Base-by-base conservation (phyloP, 2,113 vertebrate species). In the Anthoscopus minutus region DNA sequence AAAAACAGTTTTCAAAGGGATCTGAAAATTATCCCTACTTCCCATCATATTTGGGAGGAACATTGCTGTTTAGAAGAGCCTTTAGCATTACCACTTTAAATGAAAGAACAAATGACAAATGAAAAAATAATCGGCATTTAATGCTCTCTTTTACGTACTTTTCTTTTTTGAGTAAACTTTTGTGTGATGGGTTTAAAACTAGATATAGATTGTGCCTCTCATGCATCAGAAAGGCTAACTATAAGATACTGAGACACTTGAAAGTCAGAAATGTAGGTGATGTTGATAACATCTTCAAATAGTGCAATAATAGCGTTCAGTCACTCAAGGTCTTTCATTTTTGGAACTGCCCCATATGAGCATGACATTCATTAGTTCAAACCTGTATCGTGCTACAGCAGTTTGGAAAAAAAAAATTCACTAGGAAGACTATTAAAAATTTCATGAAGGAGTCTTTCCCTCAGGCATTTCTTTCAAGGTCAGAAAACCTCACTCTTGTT, bases 211-310 rank as follows among this genome's bases (percentile, higher is more conserved):
- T 91, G 47, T 7, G 13, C 73, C 45, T 83, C 57, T 83, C 51
- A 53, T 35, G 42, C 71, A 85, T 89, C 56, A 79, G 78, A 60
- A 15, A 79, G 44, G 35, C 38, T 89, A 91, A 69, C 81, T 95
- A 7, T 66, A 60, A 90, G 88, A 86, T 28, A 81, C 35, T 51
- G 76, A 94, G 95, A 92, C 93, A 86, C 74, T 60, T 95, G 92
- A 96, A 97, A 95, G 96, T 96, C 96, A 97, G 91, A 94, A 97
- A 96, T 95, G 90, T 93, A 96, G 93, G 92, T 94, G 67, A 95
- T 87, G 78, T 38, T 60, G 76, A 81, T 88, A 92, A 86, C 67
- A 56, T 92, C 89, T 92, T 81, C 6, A 3, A 47, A 72, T 54
- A 82, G 86, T 61, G 67, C 79, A 94, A 91, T 92, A 96, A 94